These are phyloP conservation scores for Sebastes glaucus DNA, from an alignment of 2,797 vertebrate genomes.

Conservation along the genomic window DNA sequence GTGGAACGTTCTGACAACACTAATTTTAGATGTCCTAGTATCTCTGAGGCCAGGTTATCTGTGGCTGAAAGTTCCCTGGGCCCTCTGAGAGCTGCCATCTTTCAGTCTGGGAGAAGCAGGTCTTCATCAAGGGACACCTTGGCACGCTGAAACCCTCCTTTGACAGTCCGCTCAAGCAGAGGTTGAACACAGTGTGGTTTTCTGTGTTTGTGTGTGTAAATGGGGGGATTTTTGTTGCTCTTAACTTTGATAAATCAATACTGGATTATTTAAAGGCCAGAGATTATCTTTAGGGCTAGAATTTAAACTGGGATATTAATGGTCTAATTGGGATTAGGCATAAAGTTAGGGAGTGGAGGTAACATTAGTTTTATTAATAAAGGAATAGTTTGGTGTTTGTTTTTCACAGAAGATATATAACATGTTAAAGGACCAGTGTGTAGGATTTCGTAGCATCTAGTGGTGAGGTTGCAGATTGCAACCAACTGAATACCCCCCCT, in stretches of 20 bases:
- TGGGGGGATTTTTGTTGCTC: neutral
- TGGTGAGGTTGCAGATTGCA: too few species aligned
- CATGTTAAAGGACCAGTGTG: neutral
- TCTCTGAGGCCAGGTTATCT: constrained; percentile 70
- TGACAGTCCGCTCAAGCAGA: constrained; percentile 37
- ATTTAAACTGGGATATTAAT: neutral
- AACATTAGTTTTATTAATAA: neutral
- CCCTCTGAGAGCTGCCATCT: constrained; percentile 45
- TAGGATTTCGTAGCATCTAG: neutral
- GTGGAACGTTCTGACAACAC: constrained; percentile 53
- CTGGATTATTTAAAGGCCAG: neutral
- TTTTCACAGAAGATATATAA: neutral
- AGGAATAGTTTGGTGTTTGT: neutral
- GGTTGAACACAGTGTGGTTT: constrained; percentile 18
- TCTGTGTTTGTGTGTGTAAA: neutral
- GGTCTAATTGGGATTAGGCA: neutral
- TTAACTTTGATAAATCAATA: neutral
- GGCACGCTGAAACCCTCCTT: constrained; percentile 45
- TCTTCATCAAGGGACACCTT: constrained; percentile 74
- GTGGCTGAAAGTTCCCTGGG: constrained; percentile 25
- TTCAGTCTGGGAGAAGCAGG: constrained; percentile 38
- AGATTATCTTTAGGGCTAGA: neutral
- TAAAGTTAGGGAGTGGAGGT: neutral
- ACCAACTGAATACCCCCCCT: neutral
- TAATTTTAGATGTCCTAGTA: constrained; percentile 76